Conservation (phyloP, 2,888 invertebrate species). For the Pseudococcus jackbeardsleyi region DNA sequence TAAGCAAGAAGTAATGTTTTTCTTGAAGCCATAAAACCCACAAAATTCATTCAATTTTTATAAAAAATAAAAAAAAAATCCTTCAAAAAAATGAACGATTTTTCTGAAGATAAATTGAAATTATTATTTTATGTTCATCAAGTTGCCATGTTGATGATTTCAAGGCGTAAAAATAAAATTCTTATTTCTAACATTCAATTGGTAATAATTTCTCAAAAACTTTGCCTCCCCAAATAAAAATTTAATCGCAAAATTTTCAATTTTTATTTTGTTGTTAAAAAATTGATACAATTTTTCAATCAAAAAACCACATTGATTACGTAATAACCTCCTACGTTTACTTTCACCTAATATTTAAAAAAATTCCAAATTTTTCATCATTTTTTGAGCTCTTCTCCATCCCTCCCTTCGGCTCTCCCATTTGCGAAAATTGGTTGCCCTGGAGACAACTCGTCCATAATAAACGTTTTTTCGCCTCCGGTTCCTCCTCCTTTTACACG, state of each 20-base stretch:
- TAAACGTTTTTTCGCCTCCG: background rate
- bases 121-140: background rate
- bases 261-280: background rate
- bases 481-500: slow-evolving; percentile 10
- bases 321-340: background rate
- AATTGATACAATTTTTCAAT: background rate
- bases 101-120: no score
- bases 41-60: no score
- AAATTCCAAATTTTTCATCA: background rate
- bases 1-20: no score
- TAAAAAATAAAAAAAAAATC: no score
- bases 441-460: background rate
- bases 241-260: background rate
- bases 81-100: no score
- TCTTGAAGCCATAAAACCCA: no score
- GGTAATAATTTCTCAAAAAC: background rate
- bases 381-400: background rate
- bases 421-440: background rate
- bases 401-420: background rate
- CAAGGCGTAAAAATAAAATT: background rate
- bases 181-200: background rate
- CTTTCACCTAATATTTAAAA: background rate
- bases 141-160: slow-evolving; percentile 36
- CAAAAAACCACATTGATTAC: background rate
- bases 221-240: background rate